Percentiles rank a stretch among this genome's conserved stretches.
These are phyloP conservation scores for Darevskia mixta DNA, from an alignment of 2,797 vertebrate species.

Conservation along the genomic window DNA sequence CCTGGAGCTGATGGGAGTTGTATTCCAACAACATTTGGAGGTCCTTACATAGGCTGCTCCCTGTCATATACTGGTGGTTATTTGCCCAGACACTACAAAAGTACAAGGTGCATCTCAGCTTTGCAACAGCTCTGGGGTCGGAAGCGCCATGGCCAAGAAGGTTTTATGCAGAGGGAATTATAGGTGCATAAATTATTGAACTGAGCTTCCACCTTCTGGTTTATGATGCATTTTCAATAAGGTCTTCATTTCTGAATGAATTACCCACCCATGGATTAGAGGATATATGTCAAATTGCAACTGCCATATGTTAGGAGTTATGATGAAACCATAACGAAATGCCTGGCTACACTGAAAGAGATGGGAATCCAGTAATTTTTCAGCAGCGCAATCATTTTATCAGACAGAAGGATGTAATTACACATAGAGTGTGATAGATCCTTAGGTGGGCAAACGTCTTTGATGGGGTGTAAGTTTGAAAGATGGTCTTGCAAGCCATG, in stretches of 20 bases:
- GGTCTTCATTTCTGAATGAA: constrained; percentile 37
- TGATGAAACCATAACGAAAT: constrained; percentile 38
- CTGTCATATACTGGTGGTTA: background rate
- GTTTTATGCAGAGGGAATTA: constrained; percentile 33
- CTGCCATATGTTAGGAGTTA: constrained; percentile 34
- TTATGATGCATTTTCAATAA: constrained; percentile 43
- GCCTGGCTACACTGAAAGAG: constrained; percentile 26
- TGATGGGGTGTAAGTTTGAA: constrained; percentile 35
- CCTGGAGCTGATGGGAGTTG: background rate
- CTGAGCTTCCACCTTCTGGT: constrained; percentile 26
- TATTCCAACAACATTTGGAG: background rate
- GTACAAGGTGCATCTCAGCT: background rate
- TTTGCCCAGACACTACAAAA: background rate
- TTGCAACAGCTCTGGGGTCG: background rate
- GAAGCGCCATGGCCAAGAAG: constrained; percentile 2
- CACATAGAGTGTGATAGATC: constrained; percentile 16
- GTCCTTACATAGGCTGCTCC: background rate
- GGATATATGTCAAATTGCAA: constrained; percentile 27
- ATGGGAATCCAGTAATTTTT: constrained; percentile 33
- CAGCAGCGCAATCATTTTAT: constrained; percentile 3
- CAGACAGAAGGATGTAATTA: constrained; percentile 23
- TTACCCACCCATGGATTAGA: constrained; percentile 42
- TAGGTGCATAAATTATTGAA: constrained; percentile 35
- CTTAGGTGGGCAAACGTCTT: constrained; percentile 23
- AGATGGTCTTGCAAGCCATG: constrained; percentile 8